Conservation (phyloP, 2,888 invertebrate species). For the Campaea margaritaria region DNA sequence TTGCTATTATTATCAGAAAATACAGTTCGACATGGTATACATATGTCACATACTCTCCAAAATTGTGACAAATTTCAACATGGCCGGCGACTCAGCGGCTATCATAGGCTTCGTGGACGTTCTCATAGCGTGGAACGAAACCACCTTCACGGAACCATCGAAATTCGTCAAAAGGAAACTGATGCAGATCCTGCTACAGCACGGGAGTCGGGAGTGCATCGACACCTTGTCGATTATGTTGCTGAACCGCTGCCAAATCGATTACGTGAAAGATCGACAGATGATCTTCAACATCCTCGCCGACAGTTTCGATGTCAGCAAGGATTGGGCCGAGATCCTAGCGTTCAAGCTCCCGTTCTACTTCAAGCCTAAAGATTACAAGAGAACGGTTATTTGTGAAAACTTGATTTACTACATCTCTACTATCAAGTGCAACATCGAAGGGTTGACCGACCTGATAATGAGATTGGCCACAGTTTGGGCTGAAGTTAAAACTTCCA, state of each 20-base stretch:
- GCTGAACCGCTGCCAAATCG: conserved; percentile 80
- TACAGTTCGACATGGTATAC: conserved; percentile 69
- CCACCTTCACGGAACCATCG: conserved; percentile 55
- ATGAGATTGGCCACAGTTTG: conserved; percentile 87
- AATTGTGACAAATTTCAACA: conserved; percentile 84
- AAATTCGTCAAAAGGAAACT: conserved; percentile 71
- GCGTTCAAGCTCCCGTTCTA: conserved; percentile 68
- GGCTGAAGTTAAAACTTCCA: conserved; percentile 87
- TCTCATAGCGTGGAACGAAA: conserved; percentile 80
- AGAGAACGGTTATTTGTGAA: conserved; percentile 78
- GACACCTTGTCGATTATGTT: conserved; percentile 85
- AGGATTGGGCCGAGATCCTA: conserved; percentile 88
- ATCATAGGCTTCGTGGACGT: conserved; percentile 83
- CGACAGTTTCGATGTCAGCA: conserved; percentile 74
- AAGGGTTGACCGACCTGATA: conserved; percentile 70
- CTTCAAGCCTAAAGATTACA: conserved; percentile 85
- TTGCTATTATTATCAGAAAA: conserved; percentile 57
- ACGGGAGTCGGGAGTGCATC: conserved; percentile 85
- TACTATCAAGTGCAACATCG: conserved; percentile 57
- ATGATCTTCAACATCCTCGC: conserved; percentile 80
- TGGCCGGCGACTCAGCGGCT: conserved; percentile 70
- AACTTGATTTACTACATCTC: conserved; percentile 87
- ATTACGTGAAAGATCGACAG: conserved; percentile 67
- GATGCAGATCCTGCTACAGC: conserved; percentile 80
- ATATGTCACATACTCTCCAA: conserved; percentile 86